These are phyloP conservation scores for Hyles euphorbiae DNA, from an alignment of 1,140 invertebrate species.

Conservation along the genomic window DNA sequence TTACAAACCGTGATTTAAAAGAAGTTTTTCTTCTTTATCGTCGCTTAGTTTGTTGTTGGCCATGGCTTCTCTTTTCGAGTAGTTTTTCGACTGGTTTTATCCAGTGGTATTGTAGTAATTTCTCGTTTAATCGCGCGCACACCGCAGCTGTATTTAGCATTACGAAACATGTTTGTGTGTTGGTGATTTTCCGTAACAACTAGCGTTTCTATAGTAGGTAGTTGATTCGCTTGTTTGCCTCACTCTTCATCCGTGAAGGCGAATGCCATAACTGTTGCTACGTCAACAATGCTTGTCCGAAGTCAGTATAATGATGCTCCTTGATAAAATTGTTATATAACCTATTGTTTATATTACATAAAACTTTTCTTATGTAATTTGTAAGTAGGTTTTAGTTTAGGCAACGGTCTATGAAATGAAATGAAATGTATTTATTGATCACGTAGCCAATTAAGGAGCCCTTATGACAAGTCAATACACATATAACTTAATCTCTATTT, in stretches of 20 bases:
- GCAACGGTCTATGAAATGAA: neutral
- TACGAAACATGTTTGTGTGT: conserved; percentile 1
- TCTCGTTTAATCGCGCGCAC: too few species aligned
- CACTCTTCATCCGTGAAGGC: conserved; percentile 3
- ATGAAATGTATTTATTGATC: too few species aligned
- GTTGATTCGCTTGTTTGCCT: neutral
- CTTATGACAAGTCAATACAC: too few species aligned
- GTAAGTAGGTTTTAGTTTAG: neutral
- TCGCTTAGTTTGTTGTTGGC: too few species aligned
- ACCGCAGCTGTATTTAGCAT: neutral
- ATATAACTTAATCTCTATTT: too few species aligned
- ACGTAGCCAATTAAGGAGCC: too few species aligned
- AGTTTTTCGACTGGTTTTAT: too few species aligned
- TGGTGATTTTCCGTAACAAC: conserved; percentile 6
- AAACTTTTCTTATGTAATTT: neutral
- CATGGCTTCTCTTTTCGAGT: too few species aligned
- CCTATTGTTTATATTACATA: neutral
- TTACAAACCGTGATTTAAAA: neutral
- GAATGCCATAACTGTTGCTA: conserved; percentile 6
- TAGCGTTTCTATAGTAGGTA: neutral
- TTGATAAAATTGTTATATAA: conserved; percentile 1
- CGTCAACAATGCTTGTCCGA: neutral
- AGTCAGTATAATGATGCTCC: neutral
- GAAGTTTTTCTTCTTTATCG: too few species aligned
- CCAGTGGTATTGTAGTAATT: too few species aligned